Percentiles rank a stretch among this genome's conserved stretches.
These are phyloP conservation scores for Sander vitreus DNA, from an alignment of 2,113 vertebrate species.

Conservation along the genomic window DNA sequence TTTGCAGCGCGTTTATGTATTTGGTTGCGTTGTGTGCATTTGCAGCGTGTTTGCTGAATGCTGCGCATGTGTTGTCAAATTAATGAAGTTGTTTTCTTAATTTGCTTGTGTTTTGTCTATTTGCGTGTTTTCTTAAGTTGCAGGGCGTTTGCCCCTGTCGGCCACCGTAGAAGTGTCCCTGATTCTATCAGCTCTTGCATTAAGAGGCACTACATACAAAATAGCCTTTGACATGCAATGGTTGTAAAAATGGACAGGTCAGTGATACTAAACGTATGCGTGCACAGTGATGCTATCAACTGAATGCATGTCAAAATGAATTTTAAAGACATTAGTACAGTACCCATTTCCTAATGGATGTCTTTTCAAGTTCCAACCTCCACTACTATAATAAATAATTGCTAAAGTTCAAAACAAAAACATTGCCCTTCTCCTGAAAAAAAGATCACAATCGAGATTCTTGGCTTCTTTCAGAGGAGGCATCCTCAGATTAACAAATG, in stretches of 20 bases:
- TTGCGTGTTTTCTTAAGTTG: too few relatives aligned
- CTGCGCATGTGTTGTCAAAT: too few relatives aligned
- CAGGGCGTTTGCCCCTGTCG: too few relatives aligned
- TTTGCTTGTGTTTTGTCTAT: too few relatives aligned
- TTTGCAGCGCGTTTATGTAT: too few relatives aligned
- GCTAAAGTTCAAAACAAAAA: constrained; percentile 19
- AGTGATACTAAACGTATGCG: neutral
- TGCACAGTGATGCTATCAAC: constrained; percentile 3
- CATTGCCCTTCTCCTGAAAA: constrained; percentile 6
- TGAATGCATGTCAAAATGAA: constrained; percentile 16
- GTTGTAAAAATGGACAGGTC: neutral
- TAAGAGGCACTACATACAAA: constrained; percentile 1
- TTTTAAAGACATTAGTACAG: neutral
- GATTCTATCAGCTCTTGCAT: neutral
- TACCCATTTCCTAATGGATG: neutral
- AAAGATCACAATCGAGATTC: constrained; percentile 24
- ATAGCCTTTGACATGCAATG: neutral
- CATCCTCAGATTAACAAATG: constrained; percentile 53
- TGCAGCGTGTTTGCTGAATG: too few relatives aligned
- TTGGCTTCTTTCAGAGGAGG: constrained; percentile 11
- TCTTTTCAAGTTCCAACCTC: constrained; percentile 7
- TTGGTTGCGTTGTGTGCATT: too few relatives aligned
- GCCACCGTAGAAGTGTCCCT: too few relatives aligned
- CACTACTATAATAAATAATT: neutral
- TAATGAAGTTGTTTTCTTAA: too few relatives aligned